A percentile compares a stretch with the other conserved stretches of the same genome.
Conservation (phyloP, 2,797 vertebrate genomes). For the Taeniopygia guttata region DNA sequence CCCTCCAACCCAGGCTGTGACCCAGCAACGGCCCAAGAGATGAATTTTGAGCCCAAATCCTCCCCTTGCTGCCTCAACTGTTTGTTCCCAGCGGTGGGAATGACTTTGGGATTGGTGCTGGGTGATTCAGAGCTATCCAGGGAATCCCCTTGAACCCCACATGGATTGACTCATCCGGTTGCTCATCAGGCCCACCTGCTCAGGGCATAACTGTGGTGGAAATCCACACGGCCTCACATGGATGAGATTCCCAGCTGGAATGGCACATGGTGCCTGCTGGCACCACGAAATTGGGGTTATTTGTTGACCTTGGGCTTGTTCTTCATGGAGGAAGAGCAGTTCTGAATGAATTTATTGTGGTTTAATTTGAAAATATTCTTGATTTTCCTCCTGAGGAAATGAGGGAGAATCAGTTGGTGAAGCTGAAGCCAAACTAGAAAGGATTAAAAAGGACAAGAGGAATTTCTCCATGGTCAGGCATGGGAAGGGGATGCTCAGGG, state of each 20-base stretch:
- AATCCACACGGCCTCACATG: neutral
- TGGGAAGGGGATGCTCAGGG: neutral
- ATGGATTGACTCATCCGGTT: constrained; percentile 38
- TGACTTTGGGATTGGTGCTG: neutral
- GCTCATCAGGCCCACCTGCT: constrained; percentile 65
- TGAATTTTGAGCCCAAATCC: constrained; percentile 2
- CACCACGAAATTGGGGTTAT: neutral
- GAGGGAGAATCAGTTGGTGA: neutral
- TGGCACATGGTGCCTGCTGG: neutral
- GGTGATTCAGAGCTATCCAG: constrained; percentile 63
- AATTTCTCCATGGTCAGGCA: neutral
- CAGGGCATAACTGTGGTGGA: constrained; percentile 22
- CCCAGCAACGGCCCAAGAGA: constrained; percentile 39
- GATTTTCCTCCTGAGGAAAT: neutral
- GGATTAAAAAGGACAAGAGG: neutral
- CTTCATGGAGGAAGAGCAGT: neutral
- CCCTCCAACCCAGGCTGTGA: neutral
- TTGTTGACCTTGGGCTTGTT: neutral
- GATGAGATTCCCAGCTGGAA: neutral
- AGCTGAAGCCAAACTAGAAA: neutral
- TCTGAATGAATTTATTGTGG: neutral
- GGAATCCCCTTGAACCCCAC: constrained; percentile 61
- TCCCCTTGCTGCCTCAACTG: constrained; percentile 7
- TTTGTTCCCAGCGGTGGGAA: constrained; percentile 24
- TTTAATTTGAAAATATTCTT: neutral